These are phyloP conservation scores for Mesoclemmys tuberculata DNA, from an alignment of 2,113 vertebrate genomes.

Conservation along the genomic window DNA sequence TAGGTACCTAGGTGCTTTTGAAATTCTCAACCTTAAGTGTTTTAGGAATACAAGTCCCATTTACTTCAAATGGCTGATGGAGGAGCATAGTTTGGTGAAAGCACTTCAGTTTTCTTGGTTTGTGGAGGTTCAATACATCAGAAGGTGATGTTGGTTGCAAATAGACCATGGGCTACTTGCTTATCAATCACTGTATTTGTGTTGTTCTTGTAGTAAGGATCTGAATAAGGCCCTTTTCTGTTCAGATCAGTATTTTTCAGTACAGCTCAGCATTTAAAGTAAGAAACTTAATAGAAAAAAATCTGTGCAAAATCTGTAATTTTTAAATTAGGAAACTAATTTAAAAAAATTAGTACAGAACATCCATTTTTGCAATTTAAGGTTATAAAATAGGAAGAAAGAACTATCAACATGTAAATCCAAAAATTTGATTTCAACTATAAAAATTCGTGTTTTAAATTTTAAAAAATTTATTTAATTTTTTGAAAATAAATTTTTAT, in stretches of 20 bases:
- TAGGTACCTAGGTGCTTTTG: neutral
- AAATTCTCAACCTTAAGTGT: neutral
- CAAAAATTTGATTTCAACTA: neutral
- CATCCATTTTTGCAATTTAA: neutral
- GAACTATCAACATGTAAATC: neutral
- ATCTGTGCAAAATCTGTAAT: neutral
- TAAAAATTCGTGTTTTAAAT: neutral
- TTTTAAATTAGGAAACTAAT: neutral
- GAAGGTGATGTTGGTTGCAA: neutral
- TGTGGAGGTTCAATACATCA: neutral
- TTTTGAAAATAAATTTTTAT: neutral
- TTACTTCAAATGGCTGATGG: neutral
- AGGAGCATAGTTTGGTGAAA: neutral
- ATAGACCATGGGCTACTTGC: neutral
- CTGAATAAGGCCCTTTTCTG: neutral
- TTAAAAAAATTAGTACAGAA: neutral
- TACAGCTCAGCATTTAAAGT: neutral
- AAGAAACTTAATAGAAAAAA: neutral
- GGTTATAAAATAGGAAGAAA: neutral
- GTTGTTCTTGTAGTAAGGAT: neutral
- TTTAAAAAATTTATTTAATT: neutral
- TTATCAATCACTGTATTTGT: neutral
- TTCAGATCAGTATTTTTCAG: neutral
- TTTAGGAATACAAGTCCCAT: neutral
- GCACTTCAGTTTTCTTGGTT: neutral